Evolutionary conservation across 2,113 vertebrate genomes (phyloP).

Genomic region (Amia ocellicauda): DNA sequence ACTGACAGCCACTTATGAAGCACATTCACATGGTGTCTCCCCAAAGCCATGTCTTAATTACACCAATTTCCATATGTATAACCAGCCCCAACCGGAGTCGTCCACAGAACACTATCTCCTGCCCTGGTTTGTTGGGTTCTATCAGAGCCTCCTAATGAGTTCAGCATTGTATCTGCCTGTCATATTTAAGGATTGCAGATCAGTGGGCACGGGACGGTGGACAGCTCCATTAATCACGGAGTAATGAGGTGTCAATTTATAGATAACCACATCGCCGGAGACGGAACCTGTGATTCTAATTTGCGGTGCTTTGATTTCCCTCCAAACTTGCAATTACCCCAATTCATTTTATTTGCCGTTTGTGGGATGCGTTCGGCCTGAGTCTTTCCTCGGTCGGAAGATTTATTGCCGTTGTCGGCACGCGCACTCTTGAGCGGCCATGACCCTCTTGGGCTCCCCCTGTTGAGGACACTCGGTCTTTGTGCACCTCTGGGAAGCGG

Average conservation of each 20-base stretch:
- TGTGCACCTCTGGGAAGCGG: too few relatives aligned
- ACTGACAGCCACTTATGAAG: constrained; percentile 25
- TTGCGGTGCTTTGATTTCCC: constrained; percentile 4
- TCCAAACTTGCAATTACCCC: constrained; percentile 8
- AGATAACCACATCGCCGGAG: constrained; percentile 5
- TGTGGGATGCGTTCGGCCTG: not conserved
- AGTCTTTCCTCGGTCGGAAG: not conserved
- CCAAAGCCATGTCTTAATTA: constrained; percentile 33
- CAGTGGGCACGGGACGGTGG: not conserved
- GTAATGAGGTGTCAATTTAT: constrained; percentile 25
- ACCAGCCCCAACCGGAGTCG: constrained; percentile 1
- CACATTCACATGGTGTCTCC: constrained; percentile 15
- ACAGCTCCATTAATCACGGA: constrained; percentile 16
- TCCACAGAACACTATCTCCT: constrained; percentile 4
- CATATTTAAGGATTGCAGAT: constrained; percentile 4
- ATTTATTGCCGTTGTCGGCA: constrained; percentile 17
- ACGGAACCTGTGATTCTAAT: not conserved
- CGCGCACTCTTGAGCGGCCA: not conserved
- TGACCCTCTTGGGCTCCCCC: not conserved
- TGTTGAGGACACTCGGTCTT: not conserved
- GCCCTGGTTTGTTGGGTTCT: constrained; percentile 19
- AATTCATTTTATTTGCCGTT: constrained; percentile 7
- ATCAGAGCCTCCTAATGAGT: constrained; percentile 23
- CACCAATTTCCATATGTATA: constrained; percentile 19
- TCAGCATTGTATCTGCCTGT: constrained; percentile 9